Conservation (phyloP, 2,113 vertebrate genomes). For the Callipepla californica region DNA sequence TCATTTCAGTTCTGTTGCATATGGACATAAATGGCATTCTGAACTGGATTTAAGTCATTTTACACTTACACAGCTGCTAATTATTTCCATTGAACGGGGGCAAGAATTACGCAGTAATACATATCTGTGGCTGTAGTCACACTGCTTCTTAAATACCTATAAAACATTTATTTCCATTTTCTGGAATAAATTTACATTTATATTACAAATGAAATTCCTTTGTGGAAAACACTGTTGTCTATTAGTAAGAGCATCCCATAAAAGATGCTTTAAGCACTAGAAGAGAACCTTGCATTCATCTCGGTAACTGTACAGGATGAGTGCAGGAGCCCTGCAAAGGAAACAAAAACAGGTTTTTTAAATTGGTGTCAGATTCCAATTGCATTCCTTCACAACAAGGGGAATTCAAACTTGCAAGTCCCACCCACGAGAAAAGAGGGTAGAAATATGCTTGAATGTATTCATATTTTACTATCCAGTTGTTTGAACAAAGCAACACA, state of each 20-base stretch:
- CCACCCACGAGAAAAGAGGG: neutral
- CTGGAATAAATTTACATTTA: neutral
- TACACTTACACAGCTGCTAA: neutral
- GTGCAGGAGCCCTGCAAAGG: conserved; percentile 85
- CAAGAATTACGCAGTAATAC: neutral
- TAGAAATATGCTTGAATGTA: neutral
- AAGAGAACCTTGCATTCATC: conserved; percentile 95
- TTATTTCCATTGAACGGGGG: neutral
- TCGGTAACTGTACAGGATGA: conserved; percentile 94
- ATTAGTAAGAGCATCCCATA: neutral
- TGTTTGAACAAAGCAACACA: neutral
- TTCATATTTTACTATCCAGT: neutral
- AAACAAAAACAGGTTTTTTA: conserved; percentile 17
- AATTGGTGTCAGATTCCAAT: neutral
- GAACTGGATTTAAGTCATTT: neutral
- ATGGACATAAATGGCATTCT: neutral
- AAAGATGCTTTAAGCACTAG: conserved; percentile 65
- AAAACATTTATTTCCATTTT: conserved; percentile 14
- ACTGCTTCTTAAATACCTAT: neutral
- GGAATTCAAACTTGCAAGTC: neutral
- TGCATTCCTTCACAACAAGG: neutral
- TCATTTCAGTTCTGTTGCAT: neutral
- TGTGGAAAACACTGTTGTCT: conserved; percentile 14
- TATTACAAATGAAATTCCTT: neutral
- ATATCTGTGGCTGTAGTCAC: neutral